Base-by-base conservation (phyloP, 2,888 invertebrate species). In the Serrognathus titanus region DNA sequence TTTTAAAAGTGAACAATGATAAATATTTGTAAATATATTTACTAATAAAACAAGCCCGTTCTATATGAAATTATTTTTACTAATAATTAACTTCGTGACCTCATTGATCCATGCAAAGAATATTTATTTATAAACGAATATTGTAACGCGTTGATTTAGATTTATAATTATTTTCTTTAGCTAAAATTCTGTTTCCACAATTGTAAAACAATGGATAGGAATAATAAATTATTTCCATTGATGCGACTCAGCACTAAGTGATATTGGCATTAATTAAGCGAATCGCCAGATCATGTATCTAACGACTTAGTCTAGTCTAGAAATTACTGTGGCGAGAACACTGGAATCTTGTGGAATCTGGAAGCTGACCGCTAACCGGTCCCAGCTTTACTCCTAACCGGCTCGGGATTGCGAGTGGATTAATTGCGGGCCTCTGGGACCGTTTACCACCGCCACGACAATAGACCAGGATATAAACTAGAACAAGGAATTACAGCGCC, bases 371-470 rank as follows among this genome's bases (percentile, higher is more conserved):
- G 66, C 72, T 69, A 71, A 72, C 68, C 51, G 66, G 65, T 60
- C 55, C 53, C 56, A 53, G 58, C 57, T 31, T 31, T 53, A 53
- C 58, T 55, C 55, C 61, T 63, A 62, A 62, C 59, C 66, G 65
- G 67, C 63, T 56, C 65, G 64, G 73, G 72, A 71, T 72, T 70
- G 70, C 67, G 59, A 67, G 65, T 70, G 74, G 73, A 75, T 75
- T 75, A 74, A 75, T 75, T 75, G 72, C 70, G 69, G 72, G 66
- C 75, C 72, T 69, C 51, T 63, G 65, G 73, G 73, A 74, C 72
- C 63, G 73, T 68, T 73, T 75, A 73, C 71, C 69, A 61, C 63
- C 63, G 66, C 67, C 63, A 70, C 71, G 74, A 73, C 73, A 75
- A 73, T 70, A 71, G 68, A 65, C 65, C 62, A 48, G 67, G 71